Evolutionary conservation across 1,140 invertebrate species (phyloP).

Genomic region (Saxidomus purpurata): DNA sequence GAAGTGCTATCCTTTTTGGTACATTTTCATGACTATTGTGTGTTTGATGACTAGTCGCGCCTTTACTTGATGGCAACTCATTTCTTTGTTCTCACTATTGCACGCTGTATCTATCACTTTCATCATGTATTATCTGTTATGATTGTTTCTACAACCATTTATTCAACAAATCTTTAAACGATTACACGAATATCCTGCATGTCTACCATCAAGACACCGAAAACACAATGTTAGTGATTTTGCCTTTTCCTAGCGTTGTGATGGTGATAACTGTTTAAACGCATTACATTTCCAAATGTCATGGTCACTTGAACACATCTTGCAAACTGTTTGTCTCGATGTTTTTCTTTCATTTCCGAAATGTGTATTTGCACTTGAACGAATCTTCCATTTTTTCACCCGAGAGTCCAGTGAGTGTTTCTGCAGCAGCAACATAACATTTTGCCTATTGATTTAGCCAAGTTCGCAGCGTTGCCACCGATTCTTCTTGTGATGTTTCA

Average conservation of each 20-base stretch:
- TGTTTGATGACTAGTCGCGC: neutral
- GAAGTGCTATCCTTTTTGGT: neutral
- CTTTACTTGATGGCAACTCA: neutral
- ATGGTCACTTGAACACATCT: neutral
- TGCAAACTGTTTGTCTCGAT: no score
- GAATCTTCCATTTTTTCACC: neutral
- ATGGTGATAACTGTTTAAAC: no score
- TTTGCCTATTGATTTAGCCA: constrained; percentile 28
- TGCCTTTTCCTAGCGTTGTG: neutral
- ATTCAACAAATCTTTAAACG: neutral
- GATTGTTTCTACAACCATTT: constrained; percentile 2
- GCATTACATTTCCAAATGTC: neutral
- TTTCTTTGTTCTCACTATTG: no score
- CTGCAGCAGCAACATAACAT: neutral
- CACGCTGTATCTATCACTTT: no score
- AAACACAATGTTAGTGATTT: constrained; percentile 10
- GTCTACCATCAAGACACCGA: constrained; percentile 1
- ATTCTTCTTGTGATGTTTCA: neutral
- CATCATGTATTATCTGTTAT: constrained; percentile 4
- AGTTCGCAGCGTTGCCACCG: neutral
- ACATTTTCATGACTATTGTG: neutral
- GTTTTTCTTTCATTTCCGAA: no score
- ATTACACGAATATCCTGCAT: neutral
- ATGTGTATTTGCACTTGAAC: neutral
- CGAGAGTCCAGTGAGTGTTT: neutral